phyloP scores from a whole-genome alignment of 2,113 vertebrate genomes.

The Cryptomyrus ogoouensis region DNA sequence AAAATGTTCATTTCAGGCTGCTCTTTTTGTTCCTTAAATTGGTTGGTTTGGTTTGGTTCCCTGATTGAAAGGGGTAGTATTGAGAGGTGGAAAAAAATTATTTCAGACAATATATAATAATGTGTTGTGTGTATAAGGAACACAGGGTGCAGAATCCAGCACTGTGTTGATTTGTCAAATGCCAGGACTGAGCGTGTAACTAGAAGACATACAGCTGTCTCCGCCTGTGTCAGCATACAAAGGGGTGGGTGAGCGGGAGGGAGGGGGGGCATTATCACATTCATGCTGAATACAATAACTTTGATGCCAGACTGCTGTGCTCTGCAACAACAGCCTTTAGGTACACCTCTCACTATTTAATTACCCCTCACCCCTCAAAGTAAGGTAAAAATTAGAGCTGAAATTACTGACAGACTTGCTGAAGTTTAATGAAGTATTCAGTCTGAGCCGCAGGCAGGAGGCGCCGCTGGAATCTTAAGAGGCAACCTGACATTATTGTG shows the following conservation, averaged over 20 bases:
- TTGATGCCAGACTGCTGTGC: constrained; percentile 41
- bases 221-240: neutral
- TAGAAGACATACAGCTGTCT: neutral
- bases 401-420: constrained; percentile 59
- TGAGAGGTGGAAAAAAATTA: constrained; percentile 1
- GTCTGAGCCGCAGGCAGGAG: constrained; percentile 65
- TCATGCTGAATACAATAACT: constrained; percentile 36
- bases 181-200: neutral
- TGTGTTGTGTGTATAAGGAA: neutral
- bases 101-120: neutral
- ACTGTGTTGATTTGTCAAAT: neutral
- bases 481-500: constrained; percentile 46
- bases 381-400: constrained; percentile 52
- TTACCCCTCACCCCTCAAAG: constrained; percentile 63
- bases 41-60: neutral
- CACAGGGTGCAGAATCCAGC: neutral
- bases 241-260: neutral
- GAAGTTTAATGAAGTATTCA: constrained; percentile 76
- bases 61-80: constrained; percentile 8
- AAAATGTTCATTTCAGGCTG: neutral
- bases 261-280: constrained; percentile 32
- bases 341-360: constrained; percentile 70
- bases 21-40: neutral
- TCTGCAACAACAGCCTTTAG: constrained; percentile 35
- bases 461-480: constrained; percentile 65